Base-by-base conservation (phyloP, 2,888 invertebrate genomes). In the Lepidonotus clava region DNA sequence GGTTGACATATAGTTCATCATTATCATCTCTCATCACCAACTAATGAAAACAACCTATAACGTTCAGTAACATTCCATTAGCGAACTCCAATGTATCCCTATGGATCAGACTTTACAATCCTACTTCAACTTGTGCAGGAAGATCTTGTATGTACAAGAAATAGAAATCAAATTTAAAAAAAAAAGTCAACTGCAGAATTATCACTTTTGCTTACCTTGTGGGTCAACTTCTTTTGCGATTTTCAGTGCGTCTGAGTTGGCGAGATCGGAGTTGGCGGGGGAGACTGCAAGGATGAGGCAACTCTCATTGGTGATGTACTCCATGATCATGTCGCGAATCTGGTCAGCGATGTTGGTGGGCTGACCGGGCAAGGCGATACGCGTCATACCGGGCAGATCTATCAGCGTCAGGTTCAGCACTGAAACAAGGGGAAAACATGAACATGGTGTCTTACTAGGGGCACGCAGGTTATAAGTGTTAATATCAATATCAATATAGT, bases 271-370 rank as follows among this genome's bases (percentile, higher is more conserved):
- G 90, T 94, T 94, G n/a, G 94, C 94, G 0, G 94, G 94, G 4
- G 93, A 93, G 24, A 94, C 93, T 41, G 94, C 94, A 46, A 94
- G 91, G 86, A 94, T 94, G 61, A 94, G 91, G 87, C 94, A 94
- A 36, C 92, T 93, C 84, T 93, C 93, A 21, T 92, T 89, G 6
- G 90, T 88, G 85, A 89, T 90, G 84, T 89, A 91, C 76, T 88
- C 87, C 87, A 91, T 61, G 24, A 89, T 38, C 90, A 90, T 90
- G 67, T 67, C 53, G n/a, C 89, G 61, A 51, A 90, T 90, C 80
- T 88, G 89, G 18, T 80, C 56, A 38, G 87, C 89, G 34, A 90
- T 90, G 83, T 90, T 90, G 24, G 83, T 40, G n/a, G 89, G 88
- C 85, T 90, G 90, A 32, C 90, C 88, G 1, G 90, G 90, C n/a